Evolutionary conservation across 2,113 vertebrate genomes (phyloP).

Genomic region (Onychostoma macrolepis): DNA sequence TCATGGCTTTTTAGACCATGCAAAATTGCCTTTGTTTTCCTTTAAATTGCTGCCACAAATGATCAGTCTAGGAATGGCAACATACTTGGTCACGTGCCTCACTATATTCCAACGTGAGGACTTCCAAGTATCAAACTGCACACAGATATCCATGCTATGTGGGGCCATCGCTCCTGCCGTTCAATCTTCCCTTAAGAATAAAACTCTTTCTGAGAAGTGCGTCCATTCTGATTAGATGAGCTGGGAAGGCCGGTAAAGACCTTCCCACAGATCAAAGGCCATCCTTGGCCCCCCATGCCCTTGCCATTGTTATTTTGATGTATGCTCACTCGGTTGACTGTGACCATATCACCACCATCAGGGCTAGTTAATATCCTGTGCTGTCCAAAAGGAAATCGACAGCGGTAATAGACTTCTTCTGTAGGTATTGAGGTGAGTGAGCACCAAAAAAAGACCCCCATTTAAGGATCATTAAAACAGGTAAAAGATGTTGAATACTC

Average conservation of each 20-base stretch:
- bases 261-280: conserved; percentile 68
- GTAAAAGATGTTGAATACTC: not conserved
- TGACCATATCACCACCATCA: conserved; percentile 66
- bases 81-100: conserved; percentile 14
- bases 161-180: not conserved
- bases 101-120: conserved; percentile 38
- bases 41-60: conserved; percentile 1
- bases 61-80: conserved; percentile 18
- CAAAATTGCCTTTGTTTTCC: conserved; percentile 7
- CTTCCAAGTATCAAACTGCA: conserved; percentile 47
- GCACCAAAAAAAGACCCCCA: conserved; percentile 7
- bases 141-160: conserved; percentile 7
- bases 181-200: conserved; percentile 54
- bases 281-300: conserved; percentile 66
- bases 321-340: conserved; percentile 60
- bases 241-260: conserved; percentile 49
- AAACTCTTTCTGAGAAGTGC: conserved; percentile 69
- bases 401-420: conserved; percentile 34
- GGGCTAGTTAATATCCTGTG: conserved; percentile 51
- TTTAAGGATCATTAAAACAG: conserved; percentile 7
- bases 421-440: not conserved
- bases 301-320: conserved; percentile 64
- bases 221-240: conserved; percentile 63
- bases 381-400: conserved; percentile 31
- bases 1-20: conserved; percentile 7